A percentile compares a stretch with the other conserved stretches of the same genome.
Conservation (phyloP, 1,140 invertebrate species). For the Monochamus saltuarius region DNA sequence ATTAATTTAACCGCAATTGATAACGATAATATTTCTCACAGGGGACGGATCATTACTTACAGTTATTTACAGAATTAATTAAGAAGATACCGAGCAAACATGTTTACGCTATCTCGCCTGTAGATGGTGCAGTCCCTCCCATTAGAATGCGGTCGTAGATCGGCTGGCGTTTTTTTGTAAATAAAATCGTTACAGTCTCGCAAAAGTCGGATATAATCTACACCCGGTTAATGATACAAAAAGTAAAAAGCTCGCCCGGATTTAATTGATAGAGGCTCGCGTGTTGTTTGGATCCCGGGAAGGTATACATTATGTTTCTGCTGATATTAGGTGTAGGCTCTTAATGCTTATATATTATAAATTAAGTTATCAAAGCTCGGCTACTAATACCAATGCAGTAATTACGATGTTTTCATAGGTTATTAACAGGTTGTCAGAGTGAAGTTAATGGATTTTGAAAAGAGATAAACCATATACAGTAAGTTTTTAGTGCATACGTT, state of each 20-base stretch:
- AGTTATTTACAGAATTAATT: slow-evolving; percentile 15
- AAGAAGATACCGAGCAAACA: slow-evolving; percentile 16
- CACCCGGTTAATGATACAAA: slow-evolving; percentile 22
- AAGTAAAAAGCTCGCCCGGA: slow-evolving; percentile 13
- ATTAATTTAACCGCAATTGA: too few relatives aligned
- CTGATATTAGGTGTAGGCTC: too few relatives aligned
- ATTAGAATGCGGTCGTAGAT: not conserved
- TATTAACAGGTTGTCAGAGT: too few relatives aligned
- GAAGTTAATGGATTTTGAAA: too few relatives aligned
- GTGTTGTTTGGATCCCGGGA: not conserved
- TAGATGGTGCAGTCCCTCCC: slow-evolving; percentile 11
- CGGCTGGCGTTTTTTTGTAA: slow-evolving; percentile 3
- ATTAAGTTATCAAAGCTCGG: too few relatives aligned
- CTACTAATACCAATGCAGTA: too few relatives aligned
- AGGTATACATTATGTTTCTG: too few relatives aligned
- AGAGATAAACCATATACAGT: too few relatives aligned
- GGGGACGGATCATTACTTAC: slow-evolving; percentile 1
- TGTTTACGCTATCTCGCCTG: not conserved
- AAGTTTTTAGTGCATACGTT: too few relatives aligned
- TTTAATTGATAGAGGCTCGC: slow-evolving; percentile 13
- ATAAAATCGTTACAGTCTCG: slow-evolving; percentile 3
- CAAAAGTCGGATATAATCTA: slow-evolving; percentile 18
- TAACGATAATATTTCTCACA: too few relatives aligned
- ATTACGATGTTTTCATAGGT: too few relatives aligned
- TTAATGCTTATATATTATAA: too few relatives aligned